These are phyloP conservation scores for Spialia ferax DNA, from an alignment of 2,888 invertebrate species.

Conservation along the genomic window DNA sequence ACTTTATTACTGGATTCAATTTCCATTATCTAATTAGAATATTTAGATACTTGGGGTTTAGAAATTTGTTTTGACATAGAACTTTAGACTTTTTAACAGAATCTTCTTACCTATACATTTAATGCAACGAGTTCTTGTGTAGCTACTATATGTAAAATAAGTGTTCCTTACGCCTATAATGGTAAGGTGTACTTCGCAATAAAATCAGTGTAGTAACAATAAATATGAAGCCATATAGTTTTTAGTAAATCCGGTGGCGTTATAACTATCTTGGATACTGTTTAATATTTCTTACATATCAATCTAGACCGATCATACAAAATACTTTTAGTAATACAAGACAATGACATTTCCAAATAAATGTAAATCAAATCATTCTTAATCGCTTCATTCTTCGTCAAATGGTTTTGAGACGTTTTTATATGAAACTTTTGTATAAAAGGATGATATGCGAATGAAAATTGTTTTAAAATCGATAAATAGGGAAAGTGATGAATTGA, in stretches of 20 bases:
- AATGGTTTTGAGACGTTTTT: conserved; percentile 5
- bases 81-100: no score
- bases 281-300: not conserved
- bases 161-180: no score
- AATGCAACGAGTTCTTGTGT: no score
- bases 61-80: no score
- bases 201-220: not conserved
- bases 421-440: conserved; percentile 2
- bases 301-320: not conserved
- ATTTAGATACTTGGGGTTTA: no score
- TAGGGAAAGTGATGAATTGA: not conserved
- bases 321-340: not conserved
- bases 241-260: not conserved
- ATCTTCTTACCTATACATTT: no score
- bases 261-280: not conserved
- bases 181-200: not conserved
- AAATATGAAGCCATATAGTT: not conserved
- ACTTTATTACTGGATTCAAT: no score
- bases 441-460: not conserved
- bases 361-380: not conserved
- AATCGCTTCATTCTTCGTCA: not conserved
- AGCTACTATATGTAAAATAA: no score
- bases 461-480: not conserved
- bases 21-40: no score
- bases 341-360: not conserved